A percentile compares a stretch with the other conserved stretches of the same genome.
phyloP scores from a whole-genome alignment of 2,888 invertebrate species.

The Philaethria dido region DNA sequence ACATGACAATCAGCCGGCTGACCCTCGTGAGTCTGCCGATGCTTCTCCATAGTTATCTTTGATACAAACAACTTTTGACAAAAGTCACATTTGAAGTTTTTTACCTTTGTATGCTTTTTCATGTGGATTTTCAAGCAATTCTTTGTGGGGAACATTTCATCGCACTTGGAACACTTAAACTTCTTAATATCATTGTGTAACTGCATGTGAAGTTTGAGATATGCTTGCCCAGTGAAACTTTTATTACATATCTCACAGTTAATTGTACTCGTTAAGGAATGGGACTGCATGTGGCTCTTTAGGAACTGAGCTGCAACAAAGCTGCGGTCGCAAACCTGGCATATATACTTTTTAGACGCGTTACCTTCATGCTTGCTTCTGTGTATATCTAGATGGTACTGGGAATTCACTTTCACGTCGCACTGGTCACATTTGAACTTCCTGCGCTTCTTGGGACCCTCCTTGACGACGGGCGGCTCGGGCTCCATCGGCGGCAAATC shows the following conservation, averaged over 20 bases:
- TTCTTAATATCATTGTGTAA: conserved; percentile 78
- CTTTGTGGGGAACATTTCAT: conserved; percentile 78
- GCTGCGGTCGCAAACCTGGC: conserved; percentile 75
- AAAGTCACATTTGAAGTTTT: conserved; percentile 78
- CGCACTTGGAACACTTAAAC: conserved; percentile 78
- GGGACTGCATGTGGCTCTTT: conserved; percentile 79
- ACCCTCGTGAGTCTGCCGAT: conserved; percentile 73
- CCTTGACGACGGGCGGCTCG: conserved; percentile 59
- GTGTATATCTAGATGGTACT: conserved; percentile 77
- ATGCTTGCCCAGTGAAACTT: conserved; percentile 77
- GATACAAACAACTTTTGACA: conserved; percentile 77
- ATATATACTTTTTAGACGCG: conserved; percentile 71
- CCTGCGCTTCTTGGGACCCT: conserved; percentile 70
- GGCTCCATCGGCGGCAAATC: conserved; percentile 67
- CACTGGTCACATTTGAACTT: conserved; percentile 78
- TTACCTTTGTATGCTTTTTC: conserved; percentile 79
- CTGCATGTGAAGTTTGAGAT: conserved; percentile 78
- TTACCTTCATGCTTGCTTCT: conserved; percentile 77
- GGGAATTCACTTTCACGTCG: conserved; percentile 78
- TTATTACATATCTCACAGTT: conserved; percentile 77
- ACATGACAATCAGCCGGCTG: conserved; percentile 77
- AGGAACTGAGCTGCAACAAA: conserved; percentile 78
- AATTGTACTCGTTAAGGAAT: conserved; percentile 71
- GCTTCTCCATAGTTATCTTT: conserved; percentile 79
- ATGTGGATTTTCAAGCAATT: conserved; percentile 78